Evolutionary conservation across 2,888 invertebrate species (phyloP), one percentile per base, ranked within the genome.

Genomic region (Coecobrya sp.): DNA sequence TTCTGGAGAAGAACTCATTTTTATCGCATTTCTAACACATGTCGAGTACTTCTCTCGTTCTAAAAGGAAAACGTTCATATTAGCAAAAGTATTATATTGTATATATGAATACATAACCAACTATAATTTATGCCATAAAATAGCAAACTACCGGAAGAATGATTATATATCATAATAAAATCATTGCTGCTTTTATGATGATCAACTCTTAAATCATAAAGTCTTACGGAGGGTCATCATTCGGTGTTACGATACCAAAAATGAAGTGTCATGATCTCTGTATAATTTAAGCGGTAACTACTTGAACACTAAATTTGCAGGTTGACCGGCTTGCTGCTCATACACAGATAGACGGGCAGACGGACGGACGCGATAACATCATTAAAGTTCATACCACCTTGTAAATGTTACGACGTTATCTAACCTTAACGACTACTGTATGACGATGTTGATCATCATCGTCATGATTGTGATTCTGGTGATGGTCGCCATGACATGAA

Each of bases 11-110:
- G 42, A 45, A 76, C 73, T 49, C 45, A 76, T 76, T 76, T 76
- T 76, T 76, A 70, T 76, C 73, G 11, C 73, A 49, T 76, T 76
- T 42, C 73, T 42, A 42, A 42, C 19, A 10, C 73, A 76, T 49
- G 73, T 45, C 10, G 19, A 76, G 22, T 22, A n/a, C 22, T 22
- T 76, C 30, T 70, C 70, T 19, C 70, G 11, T 22, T 22, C 4
- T n/a, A 55, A 65, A 27, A 16, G 62, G 25, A 62, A 62, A 7
- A 10, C 62, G 3, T 62, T 25, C 25, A 19, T 10, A 70, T 70
- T n/a, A n/a, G 59, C 10, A 70, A 4, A 36, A 36, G 3, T 42
- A 3, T n/a, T n/a, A n/a, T n/a, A 19, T 70, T 42, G 70, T 70
- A 70, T 42, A 36, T 42, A 70, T 70, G 42, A 42, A 70, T 70